phyloP scores from a whole-genome alignment of 2,888 invertebrate genomes.

The Eledone cirrhosa region DNA sequence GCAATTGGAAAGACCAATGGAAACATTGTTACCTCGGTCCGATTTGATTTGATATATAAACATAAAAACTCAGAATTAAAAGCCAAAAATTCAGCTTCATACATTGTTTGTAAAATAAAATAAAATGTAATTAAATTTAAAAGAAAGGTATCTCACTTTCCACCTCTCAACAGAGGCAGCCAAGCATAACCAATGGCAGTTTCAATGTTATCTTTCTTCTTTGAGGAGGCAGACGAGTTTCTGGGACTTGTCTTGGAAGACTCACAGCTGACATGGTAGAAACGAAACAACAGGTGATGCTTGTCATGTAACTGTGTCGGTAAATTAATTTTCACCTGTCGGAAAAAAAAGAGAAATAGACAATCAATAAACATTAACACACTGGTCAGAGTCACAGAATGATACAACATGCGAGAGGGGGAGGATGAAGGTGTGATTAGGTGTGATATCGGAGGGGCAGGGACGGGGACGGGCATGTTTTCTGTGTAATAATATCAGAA shows the following conservation, averaged over 20 bases:
- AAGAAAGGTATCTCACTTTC: slow-evolving; percentile 72
- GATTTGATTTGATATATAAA: too few species aligned
- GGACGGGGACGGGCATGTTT: not conserved
- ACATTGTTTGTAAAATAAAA: too few species aligned
- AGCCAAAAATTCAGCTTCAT: too few species aligned
- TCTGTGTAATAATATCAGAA: too few species aligned
- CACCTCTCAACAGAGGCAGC: slow-evolving; percentile 82
- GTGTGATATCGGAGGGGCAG: not conserved
- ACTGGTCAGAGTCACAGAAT: too few species aligned
- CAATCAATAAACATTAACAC: not conserved
- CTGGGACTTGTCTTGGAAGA: slow-evolving; percentile 50
- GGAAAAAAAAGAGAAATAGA: not conserved
- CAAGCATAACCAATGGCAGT: slow-evolving; percentile 90
- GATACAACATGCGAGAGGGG: too few species aligned
- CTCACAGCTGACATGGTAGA: slow-evolving; percentile 91
- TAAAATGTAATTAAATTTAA: too few species aligned
- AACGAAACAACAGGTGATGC: slow-evolving; percentile 93
- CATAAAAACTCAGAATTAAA: too few species aligned
- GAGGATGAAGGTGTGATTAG: not conserved
- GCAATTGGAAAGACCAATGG: too few species aligned
- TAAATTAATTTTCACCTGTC: slow-evolving; percentile 82
- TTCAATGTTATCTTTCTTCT: slow-evolving; percentile 61
- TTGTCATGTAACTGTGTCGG: slow-evolving; percentile 84
- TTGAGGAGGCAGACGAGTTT: slow-evolving; percentile 38
- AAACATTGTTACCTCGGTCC: too few species aligned